Evolutionary conservation across 2,888 invertebrate species (phyloP).

Genomic region (Ptilodon capucinus): DNA sequence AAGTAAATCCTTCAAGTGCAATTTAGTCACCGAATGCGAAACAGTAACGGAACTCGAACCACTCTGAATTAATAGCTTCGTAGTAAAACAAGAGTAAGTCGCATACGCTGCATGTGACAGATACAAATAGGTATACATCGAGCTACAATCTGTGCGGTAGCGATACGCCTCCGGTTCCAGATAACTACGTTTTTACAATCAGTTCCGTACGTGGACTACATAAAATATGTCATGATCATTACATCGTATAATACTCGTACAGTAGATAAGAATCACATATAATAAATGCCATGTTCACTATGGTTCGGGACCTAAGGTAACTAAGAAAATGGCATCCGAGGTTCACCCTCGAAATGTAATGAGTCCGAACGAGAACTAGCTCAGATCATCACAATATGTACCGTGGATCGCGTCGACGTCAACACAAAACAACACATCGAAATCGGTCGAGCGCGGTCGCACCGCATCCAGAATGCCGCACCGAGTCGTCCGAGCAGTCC

Average conservation of each 20-base stretch:
- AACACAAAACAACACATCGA: slow-evolving; percentile 46
- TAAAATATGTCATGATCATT: slow-evolving; percentile 74
- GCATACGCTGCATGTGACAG: slow-evolving; percentile 61
- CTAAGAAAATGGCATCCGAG: slow-evolving; percentile 79
- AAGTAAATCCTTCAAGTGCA: slow-evolving; percentile 43
- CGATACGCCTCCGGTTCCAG: slow-evolving; percentile 52
- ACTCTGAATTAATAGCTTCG: slow-evolving; percentile 73
- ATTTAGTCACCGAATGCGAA: slow-evolving; percentile 65
- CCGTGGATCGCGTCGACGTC: slow-evolving; percentile 36
- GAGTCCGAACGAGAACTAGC: slow-evolving; percentile 40
- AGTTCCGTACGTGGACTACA: slow-evolving; percentile 60
- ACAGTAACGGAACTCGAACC: slow-evolving; percentile 79
- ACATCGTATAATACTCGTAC: slow-evolving; percentile 72
- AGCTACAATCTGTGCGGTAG: slow-evolving; percentile 65
- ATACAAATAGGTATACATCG: slow-evolving; percentile 69
- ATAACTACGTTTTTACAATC: slow-evolving; percentile 68
- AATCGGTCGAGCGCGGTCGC: slow-evolving; percentile 63
- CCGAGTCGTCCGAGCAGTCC: slow-evolving; percentile 28
- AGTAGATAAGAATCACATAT: slow-evolving; percentile 76
- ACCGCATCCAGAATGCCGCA: slow-evolving; percentile 64
- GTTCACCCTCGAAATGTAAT: slow-evolving; percentile 38
- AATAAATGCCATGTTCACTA: slow-evolving; percentile 81
- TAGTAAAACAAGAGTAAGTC: slow-evolving; percentile 60
- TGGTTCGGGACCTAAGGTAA: slow-evolving; percentile 77
- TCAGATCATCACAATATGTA: slow-evolving; percentile 48